Conservation (phyloP, 2,113 vertebrate species). For the Lepus timidus region DNA sequence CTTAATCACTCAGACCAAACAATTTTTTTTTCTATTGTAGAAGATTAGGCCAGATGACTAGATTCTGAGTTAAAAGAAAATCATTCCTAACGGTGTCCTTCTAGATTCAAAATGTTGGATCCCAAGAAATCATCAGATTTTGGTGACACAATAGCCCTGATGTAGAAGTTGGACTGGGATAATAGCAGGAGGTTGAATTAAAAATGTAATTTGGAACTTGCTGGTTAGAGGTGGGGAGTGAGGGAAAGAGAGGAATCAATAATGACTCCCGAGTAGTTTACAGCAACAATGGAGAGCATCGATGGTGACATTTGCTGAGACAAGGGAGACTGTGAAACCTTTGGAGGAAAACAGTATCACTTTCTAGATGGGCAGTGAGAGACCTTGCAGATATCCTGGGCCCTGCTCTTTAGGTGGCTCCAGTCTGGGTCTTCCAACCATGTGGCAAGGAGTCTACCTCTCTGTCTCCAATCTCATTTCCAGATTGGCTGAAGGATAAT, state of each 20-base stretch:
- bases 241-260: background rate
- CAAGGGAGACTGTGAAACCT: background rate
- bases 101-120: background rate
- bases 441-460: background rate
- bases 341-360: background rate
- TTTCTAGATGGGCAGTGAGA: background rate
- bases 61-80: constrained; percentile 32
- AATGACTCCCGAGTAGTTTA: background rate
- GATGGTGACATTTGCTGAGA: background rate
- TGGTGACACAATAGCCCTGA: background rate
- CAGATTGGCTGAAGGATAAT: background rate
- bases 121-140: background rate
- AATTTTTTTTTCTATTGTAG: background rate
- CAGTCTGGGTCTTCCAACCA: background rate
- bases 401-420: background rate
- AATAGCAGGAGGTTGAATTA: background rate
- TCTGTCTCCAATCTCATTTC: background rate
- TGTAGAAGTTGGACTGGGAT: background rate
- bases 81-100: constrained; percentile 16
- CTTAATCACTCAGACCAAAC: background rate
- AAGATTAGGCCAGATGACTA: background rate
- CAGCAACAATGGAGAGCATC: background rate
- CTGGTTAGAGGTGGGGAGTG: background rate
- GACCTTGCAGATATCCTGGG: background rate
- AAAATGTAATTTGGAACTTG: background rate